Conservation (phyloP, 2,113 vertebrate species). For the Otus sunia region DNA sequence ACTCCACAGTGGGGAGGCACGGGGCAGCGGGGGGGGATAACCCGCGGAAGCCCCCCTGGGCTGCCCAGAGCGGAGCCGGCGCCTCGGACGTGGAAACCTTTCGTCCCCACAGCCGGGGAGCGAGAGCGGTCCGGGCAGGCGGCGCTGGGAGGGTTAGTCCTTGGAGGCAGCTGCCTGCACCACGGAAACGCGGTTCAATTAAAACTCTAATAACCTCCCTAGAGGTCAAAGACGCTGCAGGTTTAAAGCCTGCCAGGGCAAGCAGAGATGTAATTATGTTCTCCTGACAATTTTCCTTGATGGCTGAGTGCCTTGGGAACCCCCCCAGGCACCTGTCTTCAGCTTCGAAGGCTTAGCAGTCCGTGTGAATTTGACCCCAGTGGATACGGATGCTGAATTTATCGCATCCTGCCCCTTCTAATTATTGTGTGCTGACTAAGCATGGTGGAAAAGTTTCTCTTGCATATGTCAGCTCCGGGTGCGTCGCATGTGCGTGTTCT, state of each 20-base stretch:
- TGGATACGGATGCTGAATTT: background rate
- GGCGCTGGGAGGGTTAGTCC: background rate
- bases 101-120: background rate
- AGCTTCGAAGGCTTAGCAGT: background rate
- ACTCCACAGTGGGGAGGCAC: background rate
- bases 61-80: background rate
- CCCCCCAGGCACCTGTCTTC: background rate
- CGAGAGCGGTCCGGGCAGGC: background rate
- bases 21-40: too few species aligned
- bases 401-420: background rate
- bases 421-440: background rate
- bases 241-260: background rate
- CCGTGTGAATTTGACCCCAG: background rate
- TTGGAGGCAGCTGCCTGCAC: background rate
- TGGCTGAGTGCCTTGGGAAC: background rate
- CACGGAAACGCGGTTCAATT: background rate
- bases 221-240: slow-evolving; percentile 5
- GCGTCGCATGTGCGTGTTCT: accelerated
- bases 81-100: background rate
- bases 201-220: background rate
- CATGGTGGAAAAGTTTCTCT: background rate
- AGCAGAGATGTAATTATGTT: background rate
- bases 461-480: background rate
- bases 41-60: accelerated
- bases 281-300: background rate